Conservation (phyloP, 2,797 vertebrate species). For the Takifugu ocellatus region DNA sequence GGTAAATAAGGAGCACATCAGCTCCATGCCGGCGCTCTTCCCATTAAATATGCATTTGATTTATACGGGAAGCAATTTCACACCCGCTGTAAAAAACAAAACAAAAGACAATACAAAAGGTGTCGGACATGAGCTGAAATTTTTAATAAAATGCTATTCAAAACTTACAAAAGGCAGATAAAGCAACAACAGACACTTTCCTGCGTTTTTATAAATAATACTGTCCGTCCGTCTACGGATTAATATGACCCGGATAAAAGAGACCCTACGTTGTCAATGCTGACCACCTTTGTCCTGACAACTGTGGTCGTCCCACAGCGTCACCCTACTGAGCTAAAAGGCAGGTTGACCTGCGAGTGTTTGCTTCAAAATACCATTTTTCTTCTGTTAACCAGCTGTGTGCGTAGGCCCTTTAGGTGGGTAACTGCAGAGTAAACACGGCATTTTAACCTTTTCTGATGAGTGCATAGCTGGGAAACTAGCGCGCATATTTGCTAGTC, state of each 20-base stretch:
- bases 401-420: constrained; percentile 41
- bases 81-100: constrained; percentile 43
- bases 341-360: constrained; percentile 29
- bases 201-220: constrained; percentile 66
- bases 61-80: constrained; percentile 32
- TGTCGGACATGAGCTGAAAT: constrained; percentile 66
- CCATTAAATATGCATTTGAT: too few species aligned
- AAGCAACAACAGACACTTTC: constrained; percentile 69
- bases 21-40: too few species aligned
- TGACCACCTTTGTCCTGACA: constrained; percentile 48
- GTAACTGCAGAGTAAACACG: constrained; percentile 49
- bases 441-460: constrained; percentile 36
- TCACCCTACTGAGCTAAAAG: constrained; percentile 14
- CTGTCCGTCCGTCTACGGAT: constrained; percentile 39
- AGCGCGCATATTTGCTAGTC: constrained; percentile 55
- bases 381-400: constrained; percentile 43
- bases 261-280: constrained; percentile 46
- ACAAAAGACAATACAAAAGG: constrained; percentile 74
- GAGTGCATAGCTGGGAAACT: constrained; percentile 62
- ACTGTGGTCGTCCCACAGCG: constrained; percentile 21
- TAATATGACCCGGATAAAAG: too few species aligned
- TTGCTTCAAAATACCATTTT: constrained; percentile 27
- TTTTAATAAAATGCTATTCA: constrained; percentile 79
- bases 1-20: background rate
- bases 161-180: constrained; percentile 75